These are phyloP conservation scores for Corapipo altera DNA, from an alignment of 2,113 vertebrate species.

Conservation along the genomic window DNA sequence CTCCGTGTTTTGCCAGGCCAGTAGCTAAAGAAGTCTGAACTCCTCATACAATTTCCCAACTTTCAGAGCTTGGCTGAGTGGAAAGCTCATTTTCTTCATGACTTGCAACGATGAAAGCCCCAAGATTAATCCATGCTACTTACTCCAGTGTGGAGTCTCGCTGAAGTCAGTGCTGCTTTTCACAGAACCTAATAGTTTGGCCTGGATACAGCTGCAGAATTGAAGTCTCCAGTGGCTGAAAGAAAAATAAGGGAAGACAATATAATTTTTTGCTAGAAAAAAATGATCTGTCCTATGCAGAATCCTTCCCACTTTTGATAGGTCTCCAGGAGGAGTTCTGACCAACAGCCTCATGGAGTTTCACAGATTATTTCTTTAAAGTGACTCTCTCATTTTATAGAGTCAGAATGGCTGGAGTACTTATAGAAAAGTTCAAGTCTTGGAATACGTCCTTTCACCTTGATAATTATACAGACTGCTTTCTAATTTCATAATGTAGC, in stretches of 20 bases:
- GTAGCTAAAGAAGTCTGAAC: background rate
- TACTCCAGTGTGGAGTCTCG: background rate
- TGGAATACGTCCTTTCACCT: background rate
- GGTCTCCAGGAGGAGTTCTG: background rate
- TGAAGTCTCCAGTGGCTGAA: background rate
- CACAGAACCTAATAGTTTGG: background rate
- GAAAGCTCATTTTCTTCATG: background rate
- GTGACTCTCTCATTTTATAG: background rate
- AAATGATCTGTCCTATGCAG: rapidly evolving
- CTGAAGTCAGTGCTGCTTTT: background rate
- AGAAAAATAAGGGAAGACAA: background rate
- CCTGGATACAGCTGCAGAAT: background rate
- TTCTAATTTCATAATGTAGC: background rate
- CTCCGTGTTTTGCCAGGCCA: background rate
- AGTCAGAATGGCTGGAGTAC: background rate
- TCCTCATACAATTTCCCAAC: background rate
- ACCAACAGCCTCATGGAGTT: background rate
- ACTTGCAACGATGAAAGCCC: background rate
- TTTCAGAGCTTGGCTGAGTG: background rate
- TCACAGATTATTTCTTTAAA: background rate
- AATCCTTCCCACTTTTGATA: background rate
- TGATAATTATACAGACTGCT: background rate
- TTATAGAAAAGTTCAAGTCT: background rate
- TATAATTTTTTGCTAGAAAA: background rate
- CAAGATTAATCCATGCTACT: background rate